Evolutionary conservation across 2,113 vertebrate species (phyloP).

Genomic region (Rissa tridactyla): DNA sequence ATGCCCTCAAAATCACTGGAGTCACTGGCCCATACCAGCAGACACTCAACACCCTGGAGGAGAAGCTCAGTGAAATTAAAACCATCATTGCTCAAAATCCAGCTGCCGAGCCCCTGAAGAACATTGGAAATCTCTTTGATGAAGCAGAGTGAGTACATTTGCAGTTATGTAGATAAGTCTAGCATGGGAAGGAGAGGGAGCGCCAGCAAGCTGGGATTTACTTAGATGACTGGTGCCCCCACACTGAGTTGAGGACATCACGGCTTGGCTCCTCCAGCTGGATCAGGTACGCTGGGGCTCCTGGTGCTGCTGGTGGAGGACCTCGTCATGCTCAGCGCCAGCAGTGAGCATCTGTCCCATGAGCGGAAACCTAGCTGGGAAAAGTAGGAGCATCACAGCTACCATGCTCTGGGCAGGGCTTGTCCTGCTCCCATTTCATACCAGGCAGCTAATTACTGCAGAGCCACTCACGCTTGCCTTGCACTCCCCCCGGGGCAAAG

Average conservation of each 20-base stretch:
- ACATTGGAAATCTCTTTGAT: slow-evolving; percentile 88
- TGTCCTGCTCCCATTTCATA: background rate
- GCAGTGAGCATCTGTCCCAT: accelerated
- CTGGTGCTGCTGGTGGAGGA: background rate
- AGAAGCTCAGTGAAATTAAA: slow-evolving; percentile 80
- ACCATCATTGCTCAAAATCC: slow-evolving; percentile 85
- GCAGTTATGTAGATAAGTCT: background rate
- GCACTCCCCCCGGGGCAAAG: background rate
- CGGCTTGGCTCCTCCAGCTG: accelerated
- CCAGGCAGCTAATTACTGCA: background rate
- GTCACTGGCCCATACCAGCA: slow-evolving; percentile 87
- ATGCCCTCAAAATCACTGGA: slow-evolving; percentile 86
- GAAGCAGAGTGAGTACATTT: slow-evolving; percentile 85
- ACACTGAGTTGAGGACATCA: background rate
- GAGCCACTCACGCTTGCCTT: background rate
- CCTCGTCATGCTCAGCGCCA: accelerated
- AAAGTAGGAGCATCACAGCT: background rate
- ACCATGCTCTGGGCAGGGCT: background rate
- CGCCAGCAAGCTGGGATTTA: background rate
- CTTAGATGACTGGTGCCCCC: background rate
- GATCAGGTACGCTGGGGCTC: accelerated
- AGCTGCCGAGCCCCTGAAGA: slow-evolving; percentile 86
- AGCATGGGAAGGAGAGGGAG: background rate
- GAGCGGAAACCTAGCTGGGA: background rate
- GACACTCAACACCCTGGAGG: slow-evolving; percentile 81